phyloP scores from a whole-genome alignment of 1,140 invertebrate genomes.

The Drosophila serrata region DNA sequence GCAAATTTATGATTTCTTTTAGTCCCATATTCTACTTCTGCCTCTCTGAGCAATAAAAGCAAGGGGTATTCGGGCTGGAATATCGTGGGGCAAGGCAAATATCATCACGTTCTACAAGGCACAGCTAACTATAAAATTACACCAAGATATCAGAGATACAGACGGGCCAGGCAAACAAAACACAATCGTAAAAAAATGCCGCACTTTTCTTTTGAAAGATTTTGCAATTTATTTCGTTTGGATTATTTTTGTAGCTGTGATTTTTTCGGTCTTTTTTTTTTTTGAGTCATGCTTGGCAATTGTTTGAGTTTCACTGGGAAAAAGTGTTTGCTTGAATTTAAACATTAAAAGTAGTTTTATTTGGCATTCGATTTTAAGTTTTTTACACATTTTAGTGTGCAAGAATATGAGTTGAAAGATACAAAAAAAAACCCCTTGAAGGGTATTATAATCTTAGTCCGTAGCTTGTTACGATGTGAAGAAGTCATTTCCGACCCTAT shows the following conservation, averaged over 20 bases:
- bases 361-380: no score
- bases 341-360: not conserved
- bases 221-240: constrained; percentile 77
- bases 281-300: constrained; percentile 77
- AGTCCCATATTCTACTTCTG: constrained; percentile 31
- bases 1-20: constrained; percentile 60
- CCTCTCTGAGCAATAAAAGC: constrained; percentile 46
- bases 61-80: not conserved
- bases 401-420: no score
- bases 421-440: no score
- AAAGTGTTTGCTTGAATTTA: not conserved
- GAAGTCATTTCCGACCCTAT: no score
- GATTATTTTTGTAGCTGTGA: constrained; percentile 27
- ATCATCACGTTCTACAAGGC: constrained; percentile 65
- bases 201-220: constrained; percentile 77
- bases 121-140: constrained; percentile 68
- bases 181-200: constrained; percentile 71
- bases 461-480: no score
- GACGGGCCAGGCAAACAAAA: constrained; percentile 49
- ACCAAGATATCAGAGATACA: constrained; percentile 31
- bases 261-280: not conserved
- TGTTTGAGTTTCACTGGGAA: constrained; percentile 33
- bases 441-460: no score
- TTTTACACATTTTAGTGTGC: no score
- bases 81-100: constrained; percentile 43